These are phyloP conservation scores for Hystrix brachyura DNA, from an alignment of 2,113 vertebrate genomes.

Conservation along the genomic window DNA sequence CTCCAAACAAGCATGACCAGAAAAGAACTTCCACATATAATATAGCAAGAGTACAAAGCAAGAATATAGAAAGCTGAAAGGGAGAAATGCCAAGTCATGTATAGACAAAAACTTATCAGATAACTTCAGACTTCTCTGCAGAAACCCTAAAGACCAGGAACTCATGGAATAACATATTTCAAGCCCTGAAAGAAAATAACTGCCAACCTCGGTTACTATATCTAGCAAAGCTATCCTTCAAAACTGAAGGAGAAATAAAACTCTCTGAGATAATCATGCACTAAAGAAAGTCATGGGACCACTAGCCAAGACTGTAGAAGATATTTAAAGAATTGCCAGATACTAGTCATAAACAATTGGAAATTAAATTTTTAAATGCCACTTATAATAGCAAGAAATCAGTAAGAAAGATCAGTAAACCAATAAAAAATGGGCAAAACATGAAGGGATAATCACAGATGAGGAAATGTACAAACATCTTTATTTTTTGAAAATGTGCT, in stretches of 20 bases:
- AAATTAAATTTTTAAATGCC: conserved; percentile 17
- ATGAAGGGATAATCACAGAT: not conserved
- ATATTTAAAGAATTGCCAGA: not conserved
- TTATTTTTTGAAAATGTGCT: conserved; percentile 1
- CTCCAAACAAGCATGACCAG: not conserved
- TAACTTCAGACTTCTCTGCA: not conserved
- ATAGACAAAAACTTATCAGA: not conserved
- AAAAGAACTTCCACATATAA: not conserved
- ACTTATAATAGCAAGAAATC: not conserved
- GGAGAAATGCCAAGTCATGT: not conserved
- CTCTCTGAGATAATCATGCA: not conserved
- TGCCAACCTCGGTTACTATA: not conserved
- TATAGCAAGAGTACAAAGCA: not conserved
- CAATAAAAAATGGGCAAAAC: not conserved
- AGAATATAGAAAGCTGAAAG: not conserved
- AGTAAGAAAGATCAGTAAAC: not conserved
- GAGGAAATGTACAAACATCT: not conserved
- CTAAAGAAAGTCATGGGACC: not conserved
- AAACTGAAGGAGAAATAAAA: not conserved
- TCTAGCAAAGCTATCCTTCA: not conserved
- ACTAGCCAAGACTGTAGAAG: not conserved
- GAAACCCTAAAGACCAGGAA: not conserved
- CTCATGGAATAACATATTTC: not conserved
- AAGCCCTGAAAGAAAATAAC: not conserved
- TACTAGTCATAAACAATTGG: not conserved